Evolutionary conservation across 1,140 invertebrate genomes (phyloP).

Genomic region (Grapholita molesta): DNA sequence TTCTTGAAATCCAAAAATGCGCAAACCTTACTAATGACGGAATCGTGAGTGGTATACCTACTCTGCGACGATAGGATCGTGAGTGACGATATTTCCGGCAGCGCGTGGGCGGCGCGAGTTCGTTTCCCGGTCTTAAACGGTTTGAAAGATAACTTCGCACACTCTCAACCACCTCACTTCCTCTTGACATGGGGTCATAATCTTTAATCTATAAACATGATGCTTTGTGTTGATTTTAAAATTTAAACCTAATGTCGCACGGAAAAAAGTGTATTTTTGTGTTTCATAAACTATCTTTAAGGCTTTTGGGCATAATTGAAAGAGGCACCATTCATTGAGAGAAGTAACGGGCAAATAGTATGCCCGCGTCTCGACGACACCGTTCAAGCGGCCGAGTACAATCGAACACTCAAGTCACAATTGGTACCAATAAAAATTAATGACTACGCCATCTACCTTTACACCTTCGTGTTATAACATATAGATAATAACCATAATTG

Average conservation of each 20-base stretch:
- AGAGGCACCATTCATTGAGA: constrained; percentile 69
- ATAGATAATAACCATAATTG: too few species aligned
- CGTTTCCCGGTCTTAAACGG: constrained; percentile 49
- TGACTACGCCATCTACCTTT: not conserved
- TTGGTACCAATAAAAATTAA: constrained; percentile 21
- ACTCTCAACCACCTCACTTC: constrained; percentile 54
- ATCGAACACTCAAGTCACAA: constrained; percentile 29
- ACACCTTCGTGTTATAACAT: not conserved
- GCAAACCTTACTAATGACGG: constrained; percentile 67
- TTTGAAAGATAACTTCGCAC: constrained; percentile 56
- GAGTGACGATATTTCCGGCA: constrained; percentile 60
- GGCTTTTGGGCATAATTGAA: constrained; percentile 42
- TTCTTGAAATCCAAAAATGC: constrained; percentile 55
- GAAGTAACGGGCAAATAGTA: constrained; percentile 73
- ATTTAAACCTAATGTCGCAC: constrained; percentile 34
- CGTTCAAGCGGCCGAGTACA: constrained; percentile 61
- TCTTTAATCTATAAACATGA: constrained; percentile 40
- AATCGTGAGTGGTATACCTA: constrained; percentile 61
- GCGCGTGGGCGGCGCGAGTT: constrained; percentile 56
- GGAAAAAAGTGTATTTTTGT: constrained; percentile 29
- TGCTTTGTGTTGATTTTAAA: constrained; percentile 11
- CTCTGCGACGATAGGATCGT: constrained; percentile 59
- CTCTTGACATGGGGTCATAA: constrained; percentile 46
- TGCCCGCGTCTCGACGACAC: constrained; percentile 58
- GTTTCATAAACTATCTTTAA: constrained; percentile 31